Evolutionary conservation across 2,113 vertebrate species (phyloP).

Genomic region (Reinhardtius hippoglossoides): DNA sequence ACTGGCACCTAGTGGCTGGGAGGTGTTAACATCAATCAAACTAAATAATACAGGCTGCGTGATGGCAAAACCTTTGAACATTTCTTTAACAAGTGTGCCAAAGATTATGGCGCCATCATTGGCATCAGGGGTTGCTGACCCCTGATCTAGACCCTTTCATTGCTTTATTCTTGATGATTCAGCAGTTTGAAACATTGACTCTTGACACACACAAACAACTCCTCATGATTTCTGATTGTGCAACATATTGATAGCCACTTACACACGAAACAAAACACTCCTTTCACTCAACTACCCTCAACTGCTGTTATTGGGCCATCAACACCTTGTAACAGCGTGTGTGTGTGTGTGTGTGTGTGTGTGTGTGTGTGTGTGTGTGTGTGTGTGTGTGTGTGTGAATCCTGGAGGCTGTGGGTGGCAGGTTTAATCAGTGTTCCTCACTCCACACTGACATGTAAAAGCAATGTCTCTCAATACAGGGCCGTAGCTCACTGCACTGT

Average conservation of each 20-base stretch:
- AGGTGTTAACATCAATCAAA: too few species aligned
- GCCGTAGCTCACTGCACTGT: constrained; percentile 10
- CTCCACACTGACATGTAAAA: constrained; percentile 31
- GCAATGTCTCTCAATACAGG: constrained; percentile 25
- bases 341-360: constrained; percentile 7
- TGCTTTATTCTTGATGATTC: neutral
- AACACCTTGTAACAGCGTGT: neutral
- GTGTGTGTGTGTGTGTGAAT: constrained; percentile 31
- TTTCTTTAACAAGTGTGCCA: too few species aligned
- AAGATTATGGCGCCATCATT: too few species aligned
- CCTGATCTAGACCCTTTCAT: too few species aligned
- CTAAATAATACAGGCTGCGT: too few species aligned
- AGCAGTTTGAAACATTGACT: neutral
- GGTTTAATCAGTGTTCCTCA: constrained; percentile 55
- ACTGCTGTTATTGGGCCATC: neutral
- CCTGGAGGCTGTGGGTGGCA: constrained; percentile 16
- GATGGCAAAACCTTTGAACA: too few species aligned
- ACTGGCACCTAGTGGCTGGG: too few species aligned
- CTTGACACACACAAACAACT: neutral
- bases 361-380: constrained; percentile 9
- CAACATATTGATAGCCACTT: neutral
- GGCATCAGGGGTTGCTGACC: too few species aligned
- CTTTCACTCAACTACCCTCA: constrained; percentile 2
- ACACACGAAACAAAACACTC: neutral
- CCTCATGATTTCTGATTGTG: neutral